Conservation (phyloP, 2,113 vertebrate species). For the Marmota monax region DNA sequence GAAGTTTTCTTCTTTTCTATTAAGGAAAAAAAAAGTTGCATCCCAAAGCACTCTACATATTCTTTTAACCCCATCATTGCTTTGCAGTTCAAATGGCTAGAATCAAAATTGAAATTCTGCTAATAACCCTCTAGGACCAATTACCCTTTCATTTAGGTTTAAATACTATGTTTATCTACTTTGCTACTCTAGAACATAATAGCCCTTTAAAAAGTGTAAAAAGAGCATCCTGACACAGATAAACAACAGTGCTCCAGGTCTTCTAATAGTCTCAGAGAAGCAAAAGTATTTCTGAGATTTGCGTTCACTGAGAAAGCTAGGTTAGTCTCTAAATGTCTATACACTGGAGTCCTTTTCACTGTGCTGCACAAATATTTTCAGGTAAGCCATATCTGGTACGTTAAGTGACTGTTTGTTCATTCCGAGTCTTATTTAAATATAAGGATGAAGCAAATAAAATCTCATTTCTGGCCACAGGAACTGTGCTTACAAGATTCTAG, state of each 20-base stretch:
- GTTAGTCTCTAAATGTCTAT: background rate
- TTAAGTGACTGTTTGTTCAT: constrained; percentile 6
- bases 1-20: constrained; percentile 32
- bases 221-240: background rate
- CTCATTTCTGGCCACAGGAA: constrained; percentile 36
- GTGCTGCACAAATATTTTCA: background rate
- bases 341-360: background rate
- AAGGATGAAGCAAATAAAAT: constrained; percentile 62
- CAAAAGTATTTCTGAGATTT: background rate
- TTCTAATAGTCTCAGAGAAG: constrained; percentile 54
- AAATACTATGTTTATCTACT: background rate
- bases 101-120: background rate
- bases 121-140: constrained; percentile 58
- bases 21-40: constrained; percentile 28
- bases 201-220: constrained; percentile 48
- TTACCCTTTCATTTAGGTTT: constrained; percentile 26
- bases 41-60: background rate
- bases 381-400: background rate
- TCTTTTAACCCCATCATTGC: constrained; percentile 19
- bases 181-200: background rate
- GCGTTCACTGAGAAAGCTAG: background rate
- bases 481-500: constrained; percentile 35
- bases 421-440: constrained; percentile 28
- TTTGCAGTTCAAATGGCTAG: constrained; percentile 29
- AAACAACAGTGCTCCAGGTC: background rate